Evolutionary conservation across 2,113 vertebrate species (phyloP), one percentile per base, ranked within the genome.

Genomic region (Collichthys lucidus): DNA sequence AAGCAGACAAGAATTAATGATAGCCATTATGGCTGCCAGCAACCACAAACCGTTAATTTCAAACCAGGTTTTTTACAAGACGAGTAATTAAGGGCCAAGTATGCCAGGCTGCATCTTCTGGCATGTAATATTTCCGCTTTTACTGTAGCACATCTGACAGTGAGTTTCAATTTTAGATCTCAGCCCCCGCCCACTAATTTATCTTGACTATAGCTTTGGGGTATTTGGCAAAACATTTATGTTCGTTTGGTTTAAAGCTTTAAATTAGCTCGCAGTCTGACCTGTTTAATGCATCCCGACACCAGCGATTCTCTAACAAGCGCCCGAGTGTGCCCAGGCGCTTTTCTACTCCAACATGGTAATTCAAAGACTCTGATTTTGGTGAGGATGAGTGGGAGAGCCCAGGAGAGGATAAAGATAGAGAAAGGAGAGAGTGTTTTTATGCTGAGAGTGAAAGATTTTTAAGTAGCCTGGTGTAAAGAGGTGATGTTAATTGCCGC

Each of bases 1-100:
- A 94, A 88, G 78, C 83, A 92, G 87, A 92, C 92, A 91, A 72
- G 77, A 94, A 94, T 91, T 92, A 92, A 92, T 88, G 90, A 92
- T 40, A 14, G 86, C 84, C 85, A 91, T 92, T 92, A 90, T 11
- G 74, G 62, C 82, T 82, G 86, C 89, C 77, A 87, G 88, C 46
- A 47, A 88, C 81, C 87, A 85, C 85, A 91, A 88, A 89, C 88
- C 35, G 68, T 85, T 91, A 17, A 87, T 90, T 89, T 89, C 76
- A 50, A 79, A 86, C 60, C 70, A 87, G 81, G 47, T 88, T 93
- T 82, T 82, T 86, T 72, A 87, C 86, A 89, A 87, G 79, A 82
- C 3, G 70, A 40, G 71, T 86, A 88, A 92, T 91, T 89, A 91
- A 83, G 73, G 82, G 53, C 66, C 83, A 60, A 73, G 57, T 26